Evolutionary conservation across 1,140 invertebrate species (phyloP).

Genomic region (Cyclargus thomasi): DNA sequence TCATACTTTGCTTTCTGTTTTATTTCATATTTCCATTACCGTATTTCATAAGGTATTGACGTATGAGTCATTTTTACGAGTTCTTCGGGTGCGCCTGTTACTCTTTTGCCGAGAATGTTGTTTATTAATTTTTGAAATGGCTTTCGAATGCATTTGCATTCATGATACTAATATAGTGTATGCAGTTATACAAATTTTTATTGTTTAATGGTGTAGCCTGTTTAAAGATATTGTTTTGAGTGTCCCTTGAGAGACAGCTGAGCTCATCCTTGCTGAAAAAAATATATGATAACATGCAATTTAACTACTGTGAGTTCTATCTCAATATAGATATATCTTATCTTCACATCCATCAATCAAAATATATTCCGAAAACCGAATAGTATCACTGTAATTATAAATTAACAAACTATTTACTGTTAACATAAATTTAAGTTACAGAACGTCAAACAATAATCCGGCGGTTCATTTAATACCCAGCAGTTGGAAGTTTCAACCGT

Average conservation of each 20-base stretch:
- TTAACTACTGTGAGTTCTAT: no score
- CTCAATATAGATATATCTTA: no score
- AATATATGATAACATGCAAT: no score
- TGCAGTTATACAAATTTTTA: not conserved
- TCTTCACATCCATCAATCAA: no score
- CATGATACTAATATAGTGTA: not conserved
- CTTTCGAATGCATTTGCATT: not conserved
- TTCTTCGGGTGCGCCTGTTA: slow-evolving; percentile 28
- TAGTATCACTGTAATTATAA: not conserved
- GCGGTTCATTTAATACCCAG: slow-evolving; percentile 24
- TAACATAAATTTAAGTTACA: slow-evolving; percentile 13
- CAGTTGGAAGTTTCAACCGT: slow-evolving; percentile 21
- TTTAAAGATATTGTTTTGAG: no score
- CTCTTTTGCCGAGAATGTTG: not conserved
- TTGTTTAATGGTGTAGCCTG: no score
- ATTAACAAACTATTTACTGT: slow-evolving; percentile 7
- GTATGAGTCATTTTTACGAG: slow-evolving; percentile 69
- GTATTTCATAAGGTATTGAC: slow-evolving; percentile 74
- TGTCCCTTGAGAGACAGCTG: no score
- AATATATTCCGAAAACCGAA: no score
- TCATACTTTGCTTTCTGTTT: slow-evolving; percentile 73
- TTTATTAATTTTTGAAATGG: not conserved
- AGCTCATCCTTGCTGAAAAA: no score
- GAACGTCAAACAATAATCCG: slow-evolving; percentile 31
- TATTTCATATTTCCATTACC: slow-evolving; percentile 74